Base-by-base conservation (phyloP, 2,888 invertebrate genomes). In the Caenorhabditis sp. region DNA sequence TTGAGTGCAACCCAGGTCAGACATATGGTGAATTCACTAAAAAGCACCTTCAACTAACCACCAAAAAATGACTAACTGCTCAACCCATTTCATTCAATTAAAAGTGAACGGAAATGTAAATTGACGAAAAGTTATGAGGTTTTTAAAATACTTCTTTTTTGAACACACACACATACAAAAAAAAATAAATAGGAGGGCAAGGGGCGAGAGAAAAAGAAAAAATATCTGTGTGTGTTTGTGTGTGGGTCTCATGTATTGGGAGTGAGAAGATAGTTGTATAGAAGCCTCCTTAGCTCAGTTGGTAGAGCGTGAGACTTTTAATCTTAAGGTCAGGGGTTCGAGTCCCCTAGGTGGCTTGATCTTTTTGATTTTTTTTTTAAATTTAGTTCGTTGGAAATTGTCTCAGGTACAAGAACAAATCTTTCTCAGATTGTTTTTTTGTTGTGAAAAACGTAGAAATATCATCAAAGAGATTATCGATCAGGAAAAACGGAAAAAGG, bases 221-320 rank as follows among this genome's bases (percentile, higher is more conserved):
- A 43, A 17, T 5, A 17, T 10, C 5, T 10, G 14, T 43, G 17
- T 43, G 43, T 43, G 43, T 17, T 43, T n/a, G n/a, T n/a, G n/a
- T n/a, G n/a, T n/a, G n/a, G n/a, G 17, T 31, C 5, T 31, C 31
- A 43, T 43, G 17, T 43, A 43, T 43, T 43, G 43, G 17, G 12
- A 43, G 43, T 12, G 12, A 43, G 3, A 14, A 43, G 43, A 14
- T 2, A 14, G 43, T 17, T 43, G 17, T 3, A 43, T 17, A 43
- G 43, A 17, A 43, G 71, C 71, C 71, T 67, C 71, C 71, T 71
- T 71, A 71, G 82, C 82, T 82, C 82, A 80, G 80, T 80, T 82
- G 80, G 82, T 82, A 82, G 82, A 82, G 82, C 82, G 82, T 82
- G 73, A 81, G 81, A 81, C 81, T 81, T 77, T 81, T 81, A 80